These are phyloP conservation scores for Prionailurus viverrinus DNA, from an alignment of 2,113 vertebrate genomes.

Conservation along the genomic window DNA sequence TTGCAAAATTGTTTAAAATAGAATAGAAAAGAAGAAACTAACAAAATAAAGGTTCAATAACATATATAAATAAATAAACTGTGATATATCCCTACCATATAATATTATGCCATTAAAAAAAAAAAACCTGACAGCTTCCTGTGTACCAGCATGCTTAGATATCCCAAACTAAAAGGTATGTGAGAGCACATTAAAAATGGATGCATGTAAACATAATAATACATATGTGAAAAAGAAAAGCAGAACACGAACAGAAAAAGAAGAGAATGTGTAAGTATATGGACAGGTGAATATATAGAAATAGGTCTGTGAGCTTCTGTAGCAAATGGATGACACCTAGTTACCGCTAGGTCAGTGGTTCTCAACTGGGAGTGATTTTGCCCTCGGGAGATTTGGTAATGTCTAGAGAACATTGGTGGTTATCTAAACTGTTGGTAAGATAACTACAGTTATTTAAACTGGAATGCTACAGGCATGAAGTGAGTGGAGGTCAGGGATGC, in stretches of 20 bases:
- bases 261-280: background rate
- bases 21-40: background rate
- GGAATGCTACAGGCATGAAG: too few relatives aligned
- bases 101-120: background rate
- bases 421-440: background rate
- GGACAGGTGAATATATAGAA: background rate
- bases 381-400: background rate
- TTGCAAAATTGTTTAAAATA: background rate
- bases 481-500: background rate
- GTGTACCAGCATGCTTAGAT: background rate
- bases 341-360: background rate
- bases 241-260: background rate
- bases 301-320: accelerated
- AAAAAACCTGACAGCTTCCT: background rate
- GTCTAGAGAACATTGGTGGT: background rate
- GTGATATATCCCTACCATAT: background rate
- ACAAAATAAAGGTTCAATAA: background rate
- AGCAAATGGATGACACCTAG: background rate
- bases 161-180: background rate
- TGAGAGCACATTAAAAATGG: background rate
- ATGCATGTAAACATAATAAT: background rate
- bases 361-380: background rate
- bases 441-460: too few relatives aligned
- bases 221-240: background rate
- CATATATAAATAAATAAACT: background rate